Base-by-base conservation (phyloP, 2,888 invertebrate species). In the Ormia ochracea region DNA sequence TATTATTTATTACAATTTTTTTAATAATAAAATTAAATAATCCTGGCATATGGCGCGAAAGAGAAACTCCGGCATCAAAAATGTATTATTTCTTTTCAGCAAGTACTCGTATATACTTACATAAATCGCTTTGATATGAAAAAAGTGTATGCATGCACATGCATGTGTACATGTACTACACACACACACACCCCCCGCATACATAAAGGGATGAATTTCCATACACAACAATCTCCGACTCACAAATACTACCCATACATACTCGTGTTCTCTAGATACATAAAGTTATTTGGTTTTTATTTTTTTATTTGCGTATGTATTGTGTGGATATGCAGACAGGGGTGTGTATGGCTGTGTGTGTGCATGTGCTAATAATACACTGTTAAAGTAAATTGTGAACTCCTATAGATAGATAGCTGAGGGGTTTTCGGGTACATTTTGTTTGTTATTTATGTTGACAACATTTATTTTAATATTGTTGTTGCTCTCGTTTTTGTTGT, bases 11-110 rank as follows among this genome's bases (percentile, higher is more conserved):
- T n/a, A 31, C 10, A 31, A 3, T 31, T 31, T 31, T 4, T 10
- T 31, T 6, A 1, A 10, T 6, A 4, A 33, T 2, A 33, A 33
- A 33, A 33, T 6, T 12, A 21, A 38, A 23, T 14, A 36, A 23
- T 31, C 12, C 38, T 38, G 23, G 23, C 56, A 58, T 58, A 58
- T 58, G 56, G 38, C 56, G 56, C 38, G 36, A 23, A 58, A 38
- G 14, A 56, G 9, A 33, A 33, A 41, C 28, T 36, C 10, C 33
- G 36, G 48, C 33, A 36, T 10, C 31, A 45, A 3, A 58, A 9
- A 38, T 7, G 3, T 48, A 23, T 7, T 41, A 1, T 4, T 48
- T 5, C 10, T 1, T 50, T 26, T n/a, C n/a, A 50, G 4, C 3
- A 14, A 2, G 4, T 19, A 33, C 14, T 38, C n/a, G 38, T 26